Percentiles rank a stretch among this genome's conserved stretches.
Conservation (phyloP, 2,113 vertebrate species). For the Lampris incognitus region DNA sequence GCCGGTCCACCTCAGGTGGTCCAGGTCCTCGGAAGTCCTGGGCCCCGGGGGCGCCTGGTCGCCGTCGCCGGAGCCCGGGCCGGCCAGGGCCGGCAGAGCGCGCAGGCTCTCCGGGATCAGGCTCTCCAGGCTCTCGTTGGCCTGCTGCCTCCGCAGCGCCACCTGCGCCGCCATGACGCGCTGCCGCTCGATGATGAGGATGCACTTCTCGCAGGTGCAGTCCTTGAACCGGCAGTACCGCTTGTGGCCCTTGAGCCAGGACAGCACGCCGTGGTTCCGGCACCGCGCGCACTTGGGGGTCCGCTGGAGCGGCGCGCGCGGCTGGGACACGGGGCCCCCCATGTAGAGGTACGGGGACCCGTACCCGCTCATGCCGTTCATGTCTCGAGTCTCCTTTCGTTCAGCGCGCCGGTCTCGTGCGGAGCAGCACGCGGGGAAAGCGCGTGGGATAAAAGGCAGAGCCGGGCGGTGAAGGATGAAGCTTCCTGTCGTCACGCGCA, state of each 20-base stretch:
- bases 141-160: slow-evolving; percentile 93
- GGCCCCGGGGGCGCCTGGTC: slow-evolving; percentile 44
- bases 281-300: slow-evolving; percentile 97
- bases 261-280: slow-evolving; percentile 95
- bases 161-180: slow-evolving; percentile 98
- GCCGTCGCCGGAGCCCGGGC: slow-evolving; percentile 51
- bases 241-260: slow-evolving; percentile 97
- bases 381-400: not conserved
- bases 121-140: slow-evolving; percentile 95
- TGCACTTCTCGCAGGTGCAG: slow-evolving; percentile 97
- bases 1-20: slow-evolving; percentile 78
- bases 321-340: slow-evolving; percentile 93
- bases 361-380: slow-evolving; percentile 90
- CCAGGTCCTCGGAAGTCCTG: slow-evolving; percentile 63
- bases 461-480: slow-evolving; percentile 50
- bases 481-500: slow-evolving; percentile 60
- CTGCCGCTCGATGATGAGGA: slow-evolving; percentile 97
- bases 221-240: slow-evolving; percentile 98
- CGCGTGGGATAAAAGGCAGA: slow-evolving; percentile 32
- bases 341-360: slow-evolving; percentile 95
- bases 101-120: slow-evolving; percentile 92
- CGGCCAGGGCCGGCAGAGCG: slow-evolving; percentile 81
- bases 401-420: no score
- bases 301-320: slow-evolving; percentile 91
- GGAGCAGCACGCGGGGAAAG: slow-evolving; percentile 26